phyloP scores from a whole-genome alignment of 2,797 vertebrate species.

The Enteromius unitaeniatus region DNA sequence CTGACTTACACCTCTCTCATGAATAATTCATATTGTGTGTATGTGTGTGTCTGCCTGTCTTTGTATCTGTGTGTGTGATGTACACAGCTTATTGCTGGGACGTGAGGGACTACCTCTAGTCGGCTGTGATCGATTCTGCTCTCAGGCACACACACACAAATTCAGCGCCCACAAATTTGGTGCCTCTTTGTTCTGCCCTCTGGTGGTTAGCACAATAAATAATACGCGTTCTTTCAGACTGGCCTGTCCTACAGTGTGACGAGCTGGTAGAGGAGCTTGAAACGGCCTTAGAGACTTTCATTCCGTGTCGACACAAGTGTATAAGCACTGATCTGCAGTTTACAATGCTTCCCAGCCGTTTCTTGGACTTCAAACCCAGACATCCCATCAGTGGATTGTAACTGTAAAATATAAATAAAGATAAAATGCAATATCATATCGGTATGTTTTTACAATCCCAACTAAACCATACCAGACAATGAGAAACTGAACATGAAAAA shows the following conservation, averaged over 20 bases:
- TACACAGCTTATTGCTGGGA: slow-evolving; percentile 18
- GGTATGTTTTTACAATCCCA: background rate
- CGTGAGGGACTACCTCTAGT: slow-evolving; percentile 52
- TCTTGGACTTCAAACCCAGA: background rate
- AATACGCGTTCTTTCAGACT: slow-evolving; percentile 23
- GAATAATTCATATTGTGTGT: slow-evolving; percentile 26
- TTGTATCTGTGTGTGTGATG: slow-evolving; percentile 35
- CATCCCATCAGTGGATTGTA: slow-evolving; percentile 11
- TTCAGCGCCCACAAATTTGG: slow-evolving; percentile 12
- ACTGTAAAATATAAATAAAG: slow-evolving; percentile 27
- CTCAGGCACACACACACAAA: background rate
- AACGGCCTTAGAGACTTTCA: background rate
- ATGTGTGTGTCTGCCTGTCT: background rate
- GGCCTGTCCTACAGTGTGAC: slow-evolving; percentile 15
- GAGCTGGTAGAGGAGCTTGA: slow-evolving; percentile 18
- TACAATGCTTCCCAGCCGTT: background rate
- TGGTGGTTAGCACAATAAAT: slow-evolving; percentile 42
- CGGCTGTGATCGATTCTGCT: slow-evolving; percentile 23
- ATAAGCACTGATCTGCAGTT: background rate
- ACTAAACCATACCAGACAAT: background rate
- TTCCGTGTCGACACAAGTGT: background rate
- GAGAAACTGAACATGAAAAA: background rate
- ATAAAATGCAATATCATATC: background rate
- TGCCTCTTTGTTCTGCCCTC: slow-evolving; percentile 49
- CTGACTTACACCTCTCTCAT: slow-evolving; percentile 29